Evolutionary conservation across 2,113 vertebrate species (phyloP), one percentile per base, ranked within the genome.

Genomic region (Heterotis niloticus): DNA sequence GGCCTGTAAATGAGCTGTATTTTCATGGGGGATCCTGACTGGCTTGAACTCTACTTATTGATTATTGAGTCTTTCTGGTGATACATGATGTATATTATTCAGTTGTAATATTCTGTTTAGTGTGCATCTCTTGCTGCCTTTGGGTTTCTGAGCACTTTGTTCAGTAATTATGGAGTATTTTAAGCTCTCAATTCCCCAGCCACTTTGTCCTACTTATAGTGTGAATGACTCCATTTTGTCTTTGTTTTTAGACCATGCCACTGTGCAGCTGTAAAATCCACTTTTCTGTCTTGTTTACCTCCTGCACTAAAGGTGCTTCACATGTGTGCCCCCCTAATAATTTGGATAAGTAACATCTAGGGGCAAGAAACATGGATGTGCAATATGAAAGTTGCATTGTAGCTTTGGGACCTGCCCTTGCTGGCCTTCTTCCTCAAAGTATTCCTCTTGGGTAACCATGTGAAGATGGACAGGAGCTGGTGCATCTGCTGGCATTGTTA

Each of bases 401-500:
- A 26, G 5, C 23, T 9, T 68, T 17, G n/a, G 16, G 17, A 62
- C 28, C 52, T 29, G n/a, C 23, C 34, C 51, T 44, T 44, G 4
- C 29, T 67, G 84, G 76, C 80, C 78, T 64, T 23, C 69, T 34
- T 71, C 23, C 52, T 44, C 26, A 70, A 78, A 69, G 77, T 60
- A 20, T 54, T 52, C 64, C 52, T 18, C 10, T 51, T 23, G 14
- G n/a, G 16, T 66, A 13, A 56, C 51, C 28, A 59, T 26, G 29
- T 34, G 70, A 73, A 78, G 91, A 93, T 70, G 80, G 91, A 82
- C 89, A 85, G 28, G 77, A 70, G 85, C 91, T 90, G 91, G 87
- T 92, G 91, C 81, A 28, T 83, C 85, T 84, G 82, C 84, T 68
- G 16, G 79, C 87, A 89, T 92, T 92, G 91, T 93, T 87, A 82